Percentiles rank a stretch among this genome's conserved stretches.
Evolutionary conservation across 2,888 invertebrate species (phyloP).

Genomic region (Graphium colonna): DNA sequence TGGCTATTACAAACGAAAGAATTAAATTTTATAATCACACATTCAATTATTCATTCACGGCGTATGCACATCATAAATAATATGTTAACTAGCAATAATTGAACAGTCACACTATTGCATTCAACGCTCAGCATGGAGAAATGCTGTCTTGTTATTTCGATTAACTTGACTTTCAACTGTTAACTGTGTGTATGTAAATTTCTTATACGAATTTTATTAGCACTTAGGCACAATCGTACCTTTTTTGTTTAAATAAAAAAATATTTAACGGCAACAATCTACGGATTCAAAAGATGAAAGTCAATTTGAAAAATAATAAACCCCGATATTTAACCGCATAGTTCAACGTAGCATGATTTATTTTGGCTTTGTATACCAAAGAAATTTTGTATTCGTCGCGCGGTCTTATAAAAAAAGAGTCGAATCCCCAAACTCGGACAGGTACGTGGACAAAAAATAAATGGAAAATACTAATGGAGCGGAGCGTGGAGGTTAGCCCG

Average conservation of each 20-base stretch:
- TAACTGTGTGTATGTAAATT: not conserved
- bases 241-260: not conserved
- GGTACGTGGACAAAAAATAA: constrained; percentile 80
- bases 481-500: constrained; percentile 64
- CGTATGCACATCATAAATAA: constrained; percentile 26
- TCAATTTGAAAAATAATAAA: constrained; percentile 64
- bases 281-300: constrained; percentile 38
- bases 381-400: constrained; percentile 77
- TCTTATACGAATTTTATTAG: not conserved
- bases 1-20: not conserved
- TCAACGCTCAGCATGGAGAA: constrained; percentile 19
- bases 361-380: constrained; percentile 64
- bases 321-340: constrained; percentile 46
- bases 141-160: constrained; percentile 10
- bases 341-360: constrained; percentile 69
- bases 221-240: not conserved
- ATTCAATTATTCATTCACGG: constrained; percentile 24
- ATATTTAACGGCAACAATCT: not conserved
- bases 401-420: constrained; percentile 72
- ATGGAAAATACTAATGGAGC: constrained; percentile 80
- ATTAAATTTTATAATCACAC: not conserved
- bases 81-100: constrained; percentile 29
- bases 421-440: constrained; percentile 75
- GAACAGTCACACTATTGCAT: constrained; percentile 25
- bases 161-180: not conserved